Percentiles rank a stretch among this genome's conserved stretches.
Evolutionary conservation across 2,888 invertebrate genomes (phyloP).

Genomic region (Eupithecia inturbata): DNA sequence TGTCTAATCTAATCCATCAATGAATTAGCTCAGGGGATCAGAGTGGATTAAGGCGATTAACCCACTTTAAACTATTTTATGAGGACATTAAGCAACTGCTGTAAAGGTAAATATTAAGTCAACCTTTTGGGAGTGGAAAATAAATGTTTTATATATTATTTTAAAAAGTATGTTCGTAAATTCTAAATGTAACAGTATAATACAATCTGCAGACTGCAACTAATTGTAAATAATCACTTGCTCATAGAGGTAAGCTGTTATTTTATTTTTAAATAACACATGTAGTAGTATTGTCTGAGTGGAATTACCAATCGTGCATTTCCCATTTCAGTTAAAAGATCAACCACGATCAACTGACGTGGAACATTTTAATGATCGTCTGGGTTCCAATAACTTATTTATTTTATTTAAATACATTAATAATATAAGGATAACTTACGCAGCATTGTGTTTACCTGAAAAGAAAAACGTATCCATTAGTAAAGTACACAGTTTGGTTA

Average conservation of each 20-base stretch:
- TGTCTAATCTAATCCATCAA: too few relatives aligned
- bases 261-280: too few relatives aligned
- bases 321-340: background rate
- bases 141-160: too few relatives aligned
- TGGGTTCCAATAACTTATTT: background rate
- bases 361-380: constrained; percentile 12
- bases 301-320: constrained; percentile 4
- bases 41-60: background rate
- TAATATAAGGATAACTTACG: background rate
- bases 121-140: too few relatives aligned
- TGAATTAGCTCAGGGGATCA: too few relatives aligned
- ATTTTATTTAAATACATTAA: background rate
- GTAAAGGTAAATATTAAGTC: too few relatives aligned
- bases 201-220: too few relatives aligned
- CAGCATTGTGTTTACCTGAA: constrained; percentile 10
- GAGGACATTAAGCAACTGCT: background rate
- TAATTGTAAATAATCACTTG: too few relatives aligned
- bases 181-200: too few relatives aligned
- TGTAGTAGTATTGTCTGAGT: background rate
- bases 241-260: too few relatives aligned
- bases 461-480: constrained; percentile 6
- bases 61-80: background rate
- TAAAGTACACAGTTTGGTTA: background rate
- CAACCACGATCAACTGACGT: background rate
- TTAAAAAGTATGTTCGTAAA: too few relatives aligned